Percentiles rank a stretch among this genome's conserved stretches.
phyloP scores from a whole-genome alignment of 2,797 vertebrate species.

The Molossus molossus region DNA sequence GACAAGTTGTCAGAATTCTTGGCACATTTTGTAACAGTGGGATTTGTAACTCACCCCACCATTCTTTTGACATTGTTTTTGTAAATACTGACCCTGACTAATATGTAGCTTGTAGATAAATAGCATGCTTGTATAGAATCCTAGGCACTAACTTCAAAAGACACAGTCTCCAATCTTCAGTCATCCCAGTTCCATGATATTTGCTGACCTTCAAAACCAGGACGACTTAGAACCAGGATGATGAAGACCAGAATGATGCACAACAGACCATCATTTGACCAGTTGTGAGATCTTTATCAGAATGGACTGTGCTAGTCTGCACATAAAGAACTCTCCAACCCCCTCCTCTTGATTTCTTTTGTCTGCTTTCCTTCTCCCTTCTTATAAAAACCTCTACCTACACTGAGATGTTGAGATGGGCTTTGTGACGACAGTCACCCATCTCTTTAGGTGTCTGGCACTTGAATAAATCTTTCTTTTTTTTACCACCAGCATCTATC shows the following conservation, averaged over 20 bases:
- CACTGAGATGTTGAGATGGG: background rate
- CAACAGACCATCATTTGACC: background rate
- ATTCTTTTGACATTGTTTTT: background rate
- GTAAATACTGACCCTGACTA: background rate
- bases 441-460: background rate
- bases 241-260: background rate
- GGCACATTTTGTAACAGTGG: background rate
- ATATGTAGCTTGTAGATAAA: background rate
- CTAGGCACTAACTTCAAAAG: background rate
- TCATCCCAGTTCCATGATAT: background rate
- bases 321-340: background rate
- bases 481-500: background rate
- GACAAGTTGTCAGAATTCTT: constrained; percentile 34
- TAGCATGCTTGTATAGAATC: background rate
- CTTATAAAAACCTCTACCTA: background rate
- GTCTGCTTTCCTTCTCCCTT: background rate
- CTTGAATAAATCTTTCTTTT: background rate
- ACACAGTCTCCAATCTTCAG: background rate
- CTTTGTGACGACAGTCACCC: background rate
- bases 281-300: background rate
- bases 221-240: background rate
- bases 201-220: background rate
- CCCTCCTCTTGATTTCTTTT: background rate
- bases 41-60: background rate
- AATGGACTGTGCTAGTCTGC: background rate